phyloP scores from a whole-genome alignment of 2,888 invertebrate species.

The Xanthia togata region DNA sequence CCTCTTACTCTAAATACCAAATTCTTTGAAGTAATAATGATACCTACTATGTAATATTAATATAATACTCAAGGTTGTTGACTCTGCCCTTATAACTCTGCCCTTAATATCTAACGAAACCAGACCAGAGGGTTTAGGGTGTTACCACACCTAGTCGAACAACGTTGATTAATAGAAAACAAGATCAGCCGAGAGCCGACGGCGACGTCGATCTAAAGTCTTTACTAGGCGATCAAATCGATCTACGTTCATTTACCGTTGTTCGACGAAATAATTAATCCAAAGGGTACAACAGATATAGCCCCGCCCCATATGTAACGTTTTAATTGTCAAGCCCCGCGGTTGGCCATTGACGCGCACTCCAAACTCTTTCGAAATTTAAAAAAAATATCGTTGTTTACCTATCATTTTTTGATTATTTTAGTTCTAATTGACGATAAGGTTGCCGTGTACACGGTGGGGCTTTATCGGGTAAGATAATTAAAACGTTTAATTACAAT shows the following conservation, averaged over 20 bases:
- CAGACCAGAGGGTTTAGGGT: neutral
- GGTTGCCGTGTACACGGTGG: no score
- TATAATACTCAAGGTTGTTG: neutral
- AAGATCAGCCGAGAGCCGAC: neutral
- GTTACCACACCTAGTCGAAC: neutral
- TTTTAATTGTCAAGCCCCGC: no score
- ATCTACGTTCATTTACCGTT: neutral
- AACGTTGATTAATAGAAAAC: neutral
- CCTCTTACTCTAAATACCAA: slow-evolving; percentile 66
- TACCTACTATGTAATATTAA: neutral
- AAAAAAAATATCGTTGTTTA: no score
- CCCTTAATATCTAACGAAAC: neutral
- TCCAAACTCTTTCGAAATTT: no score
- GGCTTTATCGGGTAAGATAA: no score
- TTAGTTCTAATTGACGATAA: no score
- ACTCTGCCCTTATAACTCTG: neutral
- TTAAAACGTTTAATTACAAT: neutral
- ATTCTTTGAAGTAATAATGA: slow-evolving; percentile 26
- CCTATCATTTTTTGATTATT: no score
- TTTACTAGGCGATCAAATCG: neutral
- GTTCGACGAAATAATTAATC: neutral
- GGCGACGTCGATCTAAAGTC: neutral
- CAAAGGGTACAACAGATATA: neutral
- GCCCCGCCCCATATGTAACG: no score
- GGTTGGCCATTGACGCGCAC: no score